Evolutionary conservation across 2,888 invertebrate genomes (phyloP).

Genomic region (Drosophila tanythrix): DNA sequence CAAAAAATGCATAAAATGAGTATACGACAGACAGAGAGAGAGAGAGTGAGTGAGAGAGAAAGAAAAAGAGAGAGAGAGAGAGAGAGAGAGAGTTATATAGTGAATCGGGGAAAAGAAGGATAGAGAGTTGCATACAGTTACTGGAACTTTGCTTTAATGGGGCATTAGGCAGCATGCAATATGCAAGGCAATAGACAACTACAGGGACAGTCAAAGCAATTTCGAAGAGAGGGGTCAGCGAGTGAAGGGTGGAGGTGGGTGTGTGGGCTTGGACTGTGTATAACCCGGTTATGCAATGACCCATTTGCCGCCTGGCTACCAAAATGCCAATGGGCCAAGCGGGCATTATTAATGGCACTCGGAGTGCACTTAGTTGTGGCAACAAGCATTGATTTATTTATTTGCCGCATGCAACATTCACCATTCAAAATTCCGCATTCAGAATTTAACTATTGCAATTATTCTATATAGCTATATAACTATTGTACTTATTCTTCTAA

Average conservation of each 20-base stretch:
- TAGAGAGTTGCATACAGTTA: constrained; percentile 5
- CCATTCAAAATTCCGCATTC: constrained; percentile 4
- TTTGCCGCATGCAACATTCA: constrained; percentile 30
- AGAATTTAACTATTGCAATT: background rate
- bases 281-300: constrained; percentile 60
- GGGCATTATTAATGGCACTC: constrained; percentile 61
- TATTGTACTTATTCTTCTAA: constrained; percentile 40
- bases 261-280: background rate
- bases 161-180: constrained; percentile 62
- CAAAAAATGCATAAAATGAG: constrained; percentile 56
- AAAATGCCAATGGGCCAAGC: constrained; percentile 47
- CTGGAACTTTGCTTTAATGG: constrained; percentile 55
- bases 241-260: background rate
- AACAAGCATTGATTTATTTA: constrained; percentile 56
- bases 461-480: constrained; percentile 24
- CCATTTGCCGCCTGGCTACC: constrained; percentile 21
- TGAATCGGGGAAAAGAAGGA: background rate
- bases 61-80: background rate
- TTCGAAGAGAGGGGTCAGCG: background rate
- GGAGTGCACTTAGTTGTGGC: constrained; percentile 59
- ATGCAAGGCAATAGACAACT: constrained; percentile 36
- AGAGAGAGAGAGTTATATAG: background rate
- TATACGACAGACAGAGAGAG: constrained; percentile 21
- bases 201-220: background rate
- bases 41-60: no score